A percentile compares a stretch with the other conserved stretches of the same genome.
Conservation (phyloP, 2,113 vertebrate species). For the Tetrao urogallus region DNA sequence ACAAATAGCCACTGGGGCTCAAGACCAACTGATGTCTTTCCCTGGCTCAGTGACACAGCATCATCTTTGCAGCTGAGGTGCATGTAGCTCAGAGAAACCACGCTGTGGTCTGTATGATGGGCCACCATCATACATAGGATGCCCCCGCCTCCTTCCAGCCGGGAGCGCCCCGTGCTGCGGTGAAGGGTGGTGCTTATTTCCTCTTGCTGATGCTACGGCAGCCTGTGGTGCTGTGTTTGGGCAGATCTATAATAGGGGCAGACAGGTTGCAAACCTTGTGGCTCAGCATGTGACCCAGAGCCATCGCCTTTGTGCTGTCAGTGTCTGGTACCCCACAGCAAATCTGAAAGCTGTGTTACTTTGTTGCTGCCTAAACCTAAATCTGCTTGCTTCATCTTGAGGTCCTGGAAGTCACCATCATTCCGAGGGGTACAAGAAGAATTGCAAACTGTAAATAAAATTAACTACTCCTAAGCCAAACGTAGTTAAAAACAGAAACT, state of each 20-base stretch:
- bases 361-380: neutral
- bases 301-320: too few species aligned
- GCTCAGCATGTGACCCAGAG: too few species aligned
- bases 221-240: too few species aligned
- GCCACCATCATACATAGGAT: too few species aligned
- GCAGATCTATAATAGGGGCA: too few species aligned
- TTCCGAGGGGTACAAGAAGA: neutral
- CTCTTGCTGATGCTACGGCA: too few species aligned
- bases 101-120: too few species aligned
- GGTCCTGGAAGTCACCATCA: neutral
- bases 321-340: fast-evolving
- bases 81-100: fast-evolving
- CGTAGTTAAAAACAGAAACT: neutral
- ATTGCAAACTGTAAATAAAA: neutral
- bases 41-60: neutral
- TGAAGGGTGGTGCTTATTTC: too few species aligned
- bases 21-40: neutral
- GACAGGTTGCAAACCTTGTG: too few species aligned
- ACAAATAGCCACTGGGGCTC: neutral
- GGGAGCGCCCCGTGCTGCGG: too few species aligned
- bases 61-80: neutral
- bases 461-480: neutral
- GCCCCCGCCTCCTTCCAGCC: too few species aligned
- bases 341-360: neutral
- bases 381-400: neutral